These are phyloP conservation scores for Enoplosus armatus DNA, from an alignment of 2,797 vertebrate species.

Conservation along the genomic window DNA sequence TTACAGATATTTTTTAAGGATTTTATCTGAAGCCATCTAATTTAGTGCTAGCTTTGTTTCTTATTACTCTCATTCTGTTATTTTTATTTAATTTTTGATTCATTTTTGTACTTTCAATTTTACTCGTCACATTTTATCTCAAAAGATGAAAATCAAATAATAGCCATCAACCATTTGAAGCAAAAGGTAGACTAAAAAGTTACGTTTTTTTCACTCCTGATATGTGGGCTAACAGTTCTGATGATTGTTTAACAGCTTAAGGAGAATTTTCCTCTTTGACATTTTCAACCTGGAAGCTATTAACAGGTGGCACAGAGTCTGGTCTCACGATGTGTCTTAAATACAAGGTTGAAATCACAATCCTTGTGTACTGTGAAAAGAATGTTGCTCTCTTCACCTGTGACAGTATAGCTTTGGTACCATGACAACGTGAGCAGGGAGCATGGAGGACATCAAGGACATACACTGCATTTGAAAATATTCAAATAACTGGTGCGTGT, in stretches of 20 bases:
- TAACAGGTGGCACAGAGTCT: background rate
- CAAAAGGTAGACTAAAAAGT: no score
- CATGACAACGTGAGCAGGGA: background rate
- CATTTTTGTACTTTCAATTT: no score
- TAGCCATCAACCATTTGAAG: background rate
- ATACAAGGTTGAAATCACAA: background rate
- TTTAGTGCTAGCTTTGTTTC: background rate
- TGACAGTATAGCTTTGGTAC: background rate
- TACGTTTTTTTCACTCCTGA: no score
- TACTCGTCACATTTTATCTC: background rate
- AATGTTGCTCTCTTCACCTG: background rate
- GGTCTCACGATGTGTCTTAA: background rate
- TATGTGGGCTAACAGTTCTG: background rate
- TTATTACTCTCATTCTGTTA: background rate
- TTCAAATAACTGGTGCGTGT: background rate
- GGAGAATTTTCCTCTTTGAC: no score
- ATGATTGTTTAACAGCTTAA: background rate
- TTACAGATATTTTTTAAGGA: background rate
- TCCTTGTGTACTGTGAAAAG: background rate
- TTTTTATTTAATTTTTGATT: background rate
- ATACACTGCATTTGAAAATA: background rate
- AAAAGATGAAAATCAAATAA: background rate
- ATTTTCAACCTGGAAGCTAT: background rate
- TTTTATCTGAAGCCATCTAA: no score
- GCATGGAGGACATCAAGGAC: background rate